Evolutionary conservation across 2,888 invertebrate species (phyloP), one percentile per base, ranked within the genome.

Genomic region (Euspilapteryx auroguttella): DNA sequence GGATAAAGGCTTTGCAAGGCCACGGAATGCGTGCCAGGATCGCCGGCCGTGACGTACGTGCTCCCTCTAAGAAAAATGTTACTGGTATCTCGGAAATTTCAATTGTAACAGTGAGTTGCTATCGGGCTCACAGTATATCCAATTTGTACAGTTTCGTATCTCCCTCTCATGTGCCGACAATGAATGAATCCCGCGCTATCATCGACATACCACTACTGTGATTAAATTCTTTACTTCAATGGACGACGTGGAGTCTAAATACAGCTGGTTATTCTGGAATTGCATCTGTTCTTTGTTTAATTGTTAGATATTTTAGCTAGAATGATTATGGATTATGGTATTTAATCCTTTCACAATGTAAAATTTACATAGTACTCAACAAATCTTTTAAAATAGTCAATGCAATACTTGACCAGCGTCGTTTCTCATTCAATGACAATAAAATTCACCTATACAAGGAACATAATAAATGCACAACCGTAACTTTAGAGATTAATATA

Each of bases 141-240:
- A 66, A 69, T 68, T 68, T 66, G 65, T 65, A 57, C 55, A 50
- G n/a, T n/a, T n/a, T n/a, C n/a, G n/a, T n/a, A n/a, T n/a, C n/a
- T n/a, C n/a, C n/a, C n/a, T n/a, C n/a, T n/a, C n/a, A n/a, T n/a
- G n/a, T n/a, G n/a, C n/a, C n/a, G n/a, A n/a, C n/a, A n/a, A n/a
- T n/a, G n/a, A n/a, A n/a, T n/a, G 53, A 45, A 47, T 48, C 51
- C 41, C 46, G 48, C 61, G 66, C 66, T 69, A 66, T 66, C 55
- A 68, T 68, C 63, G 59, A 55, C 49, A 58, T 65, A 55, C 63
- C 54, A 55, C 54, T 59, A 47, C 46, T 49, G 45, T 66, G 69
- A 71, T 71, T 69, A 71, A 71, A 71, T 71, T 69, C 66, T 56
- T 68, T 40, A 38, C 44, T 38, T 47, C 55, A 54, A 55, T 54